Base-by-base conservation (phyloP, 2,888 invertebrate species). In the Cosmopolites sordidus region DNA sequence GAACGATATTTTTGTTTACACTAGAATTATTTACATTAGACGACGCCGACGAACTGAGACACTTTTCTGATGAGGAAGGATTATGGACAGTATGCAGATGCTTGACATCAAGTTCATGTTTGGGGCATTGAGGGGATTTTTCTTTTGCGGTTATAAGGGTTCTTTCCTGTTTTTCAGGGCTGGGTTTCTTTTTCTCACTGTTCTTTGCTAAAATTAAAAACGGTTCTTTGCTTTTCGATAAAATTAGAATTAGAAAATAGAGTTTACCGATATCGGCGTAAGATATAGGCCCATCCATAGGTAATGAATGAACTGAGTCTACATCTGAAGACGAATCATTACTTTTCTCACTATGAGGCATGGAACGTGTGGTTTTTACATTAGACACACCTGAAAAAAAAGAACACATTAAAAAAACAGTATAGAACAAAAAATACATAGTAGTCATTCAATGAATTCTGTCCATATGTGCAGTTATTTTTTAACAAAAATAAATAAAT, bases 251-350 rank as follows among this genome's bases (percentile, higher is more conserved):
- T 22, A n/a, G 33, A 33, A n/a, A 6, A n/a, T 3, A 6, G 5
- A 4, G 4, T 9, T 33, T 46, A 58, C 58, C 58, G 65, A 91
- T 91, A 67, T 90, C 91, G 0, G 91, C 91, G 75, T 91, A 92
- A 11, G 89, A 89, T 51, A 72, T 67, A 2, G 72, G 73, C 6
- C 64, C 64, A 43, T 79, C 78, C 42, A 86, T 82, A 17, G 90
- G 90, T 67, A 90, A 77, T 62, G 91, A 91, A 75, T 90, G 89
- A 61, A 90, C 88, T 12, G 90, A 90, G 69, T 92, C 92, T 66
- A 86, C 79, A 73, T 88, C 88, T 69, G 87, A 88, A 63, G 90
- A 89, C 63, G 90, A 89, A 71, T 89, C 89, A 69, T 78, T 79
- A 58, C 87, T 87, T 74, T 89, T 89, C 67, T 91, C 91, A 65